Evolutionary conservation across 2,888 invertebrate genomes (phyloP).

Genomic region (Drosophila paucipuncta): DNA sequence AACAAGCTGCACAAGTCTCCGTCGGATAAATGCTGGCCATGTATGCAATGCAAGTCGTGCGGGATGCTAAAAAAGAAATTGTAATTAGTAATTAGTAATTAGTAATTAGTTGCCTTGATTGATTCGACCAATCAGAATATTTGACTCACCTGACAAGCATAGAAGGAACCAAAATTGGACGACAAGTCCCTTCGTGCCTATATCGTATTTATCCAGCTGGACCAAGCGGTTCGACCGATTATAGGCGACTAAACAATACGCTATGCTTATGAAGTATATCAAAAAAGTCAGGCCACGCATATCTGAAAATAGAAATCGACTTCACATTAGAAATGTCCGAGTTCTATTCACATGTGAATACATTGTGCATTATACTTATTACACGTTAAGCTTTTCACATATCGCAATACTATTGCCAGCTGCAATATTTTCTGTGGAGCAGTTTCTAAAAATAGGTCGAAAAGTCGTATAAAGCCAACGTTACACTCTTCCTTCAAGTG

Average conservation of each 20-base stretch:
- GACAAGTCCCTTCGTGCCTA: slow-evolving; percentile 52
- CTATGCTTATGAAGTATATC: slow-evolving; percentile 57
- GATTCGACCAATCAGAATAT: too few relatives aligned
- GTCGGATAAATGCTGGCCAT: slow-evolving; percentile 58
- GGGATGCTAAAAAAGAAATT: slow-evolving; percentile 44
- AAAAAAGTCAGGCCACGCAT: slow-evolving; percentile 47
- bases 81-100: not conserved
- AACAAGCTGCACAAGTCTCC: slow-evolving; percentile 48
- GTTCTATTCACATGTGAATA: not conserved
- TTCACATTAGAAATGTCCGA: not conserved
- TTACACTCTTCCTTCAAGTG: slow-evolving; percentile 64
- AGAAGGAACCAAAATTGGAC: slow-evolving; percentile 62
- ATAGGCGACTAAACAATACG: slow-evolving; percentile 65
- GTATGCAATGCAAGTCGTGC: slow-evolving; percentile 60
- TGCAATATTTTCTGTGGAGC: slow-evolving; percentile 66
- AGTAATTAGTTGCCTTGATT: not conserved
- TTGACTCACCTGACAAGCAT: slow-evolving; percentile 52
- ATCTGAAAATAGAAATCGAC: slow-evolving; percentile 35
- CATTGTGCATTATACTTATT: slow-evolving; percentile 22
- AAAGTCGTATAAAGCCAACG: slow-evolving; percentile 65
- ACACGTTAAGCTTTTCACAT: slow-evolving; percentile 48
- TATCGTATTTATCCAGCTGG: slow-evolving; percentile 65
- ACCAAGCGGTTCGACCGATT: slow-evolving; percentile 63
- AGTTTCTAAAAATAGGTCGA: slow-evolving; percentile 63
- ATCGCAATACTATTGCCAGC: slow-evolving; percentile 51